Conservation (phyloP, 2,888 invertebrate species). For the Drosophila infuscata region DNA sequence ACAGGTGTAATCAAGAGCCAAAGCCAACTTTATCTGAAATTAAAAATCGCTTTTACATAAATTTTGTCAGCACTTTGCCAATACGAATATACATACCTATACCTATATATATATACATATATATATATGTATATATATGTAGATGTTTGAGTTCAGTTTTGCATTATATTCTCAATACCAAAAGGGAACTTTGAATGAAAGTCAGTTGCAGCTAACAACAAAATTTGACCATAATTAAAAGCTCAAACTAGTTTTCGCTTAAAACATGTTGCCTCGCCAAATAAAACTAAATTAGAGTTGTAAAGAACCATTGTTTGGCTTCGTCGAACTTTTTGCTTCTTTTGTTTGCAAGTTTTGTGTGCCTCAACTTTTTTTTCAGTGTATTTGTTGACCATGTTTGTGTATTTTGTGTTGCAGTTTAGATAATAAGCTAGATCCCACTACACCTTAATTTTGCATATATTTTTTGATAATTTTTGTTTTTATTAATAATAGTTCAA, state of each 20-base stretch:
- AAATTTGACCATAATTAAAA: conserved; percentile 68
- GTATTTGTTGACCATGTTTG: neutral
- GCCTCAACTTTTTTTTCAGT: conserved; percentile 14
- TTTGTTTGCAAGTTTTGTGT: conserved; percentile 51
- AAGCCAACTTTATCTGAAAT: conserved; percentile 73
- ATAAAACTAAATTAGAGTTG: conserved; percentile 6
- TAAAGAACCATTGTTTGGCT: conserved; percentile 41
- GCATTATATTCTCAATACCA: conserved; percentile 22
- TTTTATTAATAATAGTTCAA: neutral
- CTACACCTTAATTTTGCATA: too few species aligned
- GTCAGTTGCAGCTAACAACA: conserved; percentile 42
- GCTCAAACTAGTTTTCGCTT: conserved; percentile 50
- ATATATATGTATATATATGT: neutral
- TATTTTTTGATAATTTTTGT: neutral
- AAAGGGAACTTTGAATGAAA: conserved; percentile 19
- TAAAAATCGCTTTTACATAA: conserved; percentile 72
- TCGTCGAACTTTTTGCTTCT: conserved; percentile 35
- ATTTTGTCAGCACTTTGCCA: conserved; percentile 67
- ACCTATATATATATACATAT: neutral
- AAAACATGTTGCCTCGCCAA: conserved; percentile 14
- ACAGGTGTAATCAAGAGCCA: conserved; percentile 62
- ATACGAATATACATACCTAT: conserved; percentile 29
- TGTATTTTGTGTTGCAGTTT: neutral
- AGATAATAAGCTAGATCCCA: neutral
- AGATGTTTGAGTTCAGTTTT: conserved; percentile 1